Evolutionary conservation across 2,888 invertebrate species (phyloP).

Genomic region (Emmelina monodactyla): DNA sequence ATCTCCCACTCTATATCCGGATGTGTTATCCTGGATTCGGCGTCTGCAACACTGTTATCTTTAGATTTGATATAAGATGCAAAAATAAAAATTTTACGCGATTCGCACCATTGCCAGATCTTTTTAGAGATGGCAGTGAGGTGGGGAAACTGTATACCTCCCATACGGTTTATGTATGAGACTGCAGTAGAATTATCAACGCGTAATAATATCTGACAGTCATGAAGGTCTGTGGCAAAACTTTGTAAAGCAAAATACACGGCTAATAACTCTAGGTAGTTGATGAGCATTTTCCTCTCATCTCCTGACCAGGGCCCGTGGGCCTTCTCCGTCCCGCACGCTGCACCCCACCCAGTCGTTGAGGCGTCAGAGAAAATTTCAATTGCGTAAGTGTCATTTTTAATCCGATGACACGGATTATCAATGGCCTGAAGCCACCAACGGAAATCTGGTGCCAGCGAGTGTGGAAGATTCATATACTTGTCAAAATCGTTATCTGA

Average conservation of each 20-base stretch:
- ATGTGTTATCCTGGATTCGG: background rate
- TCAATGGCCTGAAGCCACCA: too few species aligned
- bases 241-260: background rate
- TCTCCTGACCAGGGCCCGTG: background rate
- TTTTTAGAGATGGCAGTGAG: background rate
- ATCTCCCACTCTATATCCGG: background rate
- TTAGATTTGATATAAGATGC: background rate
- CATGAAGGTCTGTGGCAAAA: background rate
- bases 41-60: background rate
- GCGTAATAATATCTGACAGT: background rate
- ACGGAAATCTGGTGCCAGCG: too few species aligned
- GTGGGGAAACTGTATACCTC: background rate
- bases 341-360: background rate
- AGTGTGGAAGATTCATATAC: too few species aligned
- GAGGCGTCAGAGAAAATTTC: background rate
- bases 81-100: background rate
- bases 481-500: too few species aligned
- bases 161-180: background rate
- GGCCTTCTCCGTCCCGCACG: background rate
- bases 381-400: too few species aligned
- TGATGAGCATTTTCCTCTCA: background rate
- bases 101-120: background rate
- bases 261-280: background rate
- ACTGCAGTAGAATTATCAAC: constrained; percentile 1
- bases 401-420: too few species aligned